Evolutionary conservation across 2,888 invertebrate genomes (phyloP).

Genomic region (Schrankia costaestrigalis): DNA sequence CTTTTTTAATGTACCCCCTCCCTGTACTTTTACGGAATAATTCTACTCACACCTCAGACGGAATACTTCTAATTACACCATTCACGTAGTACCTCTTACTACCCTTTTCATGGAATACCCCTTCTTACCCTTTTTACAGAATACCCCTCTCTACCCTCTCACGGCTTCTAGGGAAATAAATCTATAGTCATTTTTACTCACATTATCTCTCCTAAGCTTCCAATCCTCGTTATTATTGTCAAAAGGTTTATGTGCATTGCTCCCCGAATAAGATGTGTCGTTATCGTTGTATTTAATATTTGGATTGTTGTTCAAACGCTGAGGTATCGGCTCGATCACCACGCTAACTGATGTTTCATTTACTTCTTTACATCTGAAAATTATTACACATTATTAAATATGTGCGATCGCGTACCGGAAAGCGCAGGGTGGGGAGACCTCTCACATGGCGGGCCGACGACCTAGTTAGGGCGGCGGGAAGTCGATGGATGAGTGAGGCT

Average conservation of each 20-base stretch:
- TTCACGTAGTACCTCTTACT: too few relatives aligned
- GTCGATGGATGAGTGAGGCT: too few relatives aligned
- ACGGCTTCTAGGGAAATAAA: not conserved
- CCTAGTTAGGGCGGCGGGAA: too few relatives aligned
- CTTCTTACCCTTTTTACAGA: not conserved
- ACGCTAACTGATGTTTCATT: constrained; percentile 60
- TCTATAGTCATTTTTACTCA: constrained; percentile 38
- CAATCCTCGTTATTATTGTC: constrained; percentile 69
- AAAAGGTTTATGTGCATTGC: constrained; percentile 46
- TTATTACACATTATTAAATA: not conserved
- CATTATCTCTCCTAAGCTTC: constrained; percentile 54
- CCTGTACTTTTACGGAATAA: too few relatives aligned
- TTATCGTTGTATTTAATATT: constrained; percentile 59
- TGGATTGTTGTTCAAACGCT: constrained; percentile 51
- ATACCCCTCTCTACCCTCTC: not conserved
- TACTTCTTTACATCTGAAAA: constrained; percentile 60
- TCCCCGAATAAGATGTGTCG: constrained; percentile 60
- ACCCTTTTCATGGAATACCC: too few relatives aligned
- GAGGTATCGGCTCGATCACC: constrained; percentile 41
- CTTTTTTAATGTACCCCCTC: too few relatives aligned
- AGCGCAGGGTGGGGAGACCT: too few relatives aligned
- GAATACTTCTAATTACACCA: too few relatives aligned
- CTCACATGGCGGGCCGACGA: too few relatives aligned
- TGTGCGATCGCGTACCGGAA: too few relatives aligned
- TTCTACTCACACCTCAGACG: too few relatives aligned